Evolutionary conservation across 2,113 vertebrate genomes (phyloP).

Genomic region (Pithys albifrons): DNA sequence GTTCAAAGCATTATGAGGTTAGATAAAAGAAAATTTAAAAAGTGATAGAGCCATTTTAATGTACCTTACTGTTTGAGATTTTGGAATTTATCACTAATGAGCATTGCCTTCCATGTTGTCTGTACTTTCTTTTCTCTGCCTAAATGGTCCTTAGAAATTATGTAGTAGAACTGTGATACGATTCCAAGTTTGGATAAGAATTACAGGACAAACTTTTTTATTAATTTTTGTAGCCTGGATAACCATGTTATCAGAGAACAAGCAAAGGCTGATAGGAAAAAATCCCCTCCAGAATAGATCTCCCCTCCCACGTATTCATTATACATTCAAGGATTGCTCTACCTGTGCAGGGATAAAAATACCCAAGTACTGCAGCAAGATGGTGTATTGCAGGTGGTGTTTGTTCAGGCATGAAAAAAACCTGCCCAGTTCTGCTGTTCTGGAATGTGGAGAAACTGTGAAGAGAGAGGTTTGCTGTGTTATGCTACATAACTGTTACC

Average conservation of each 20-base stretch:
- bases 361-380: conserved; percentile 8
- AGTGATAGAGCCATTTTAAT: neutral
- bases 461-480: neutral
- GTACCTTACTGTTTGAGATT: neutral
- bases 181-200: neutral
- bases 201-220: neutral
- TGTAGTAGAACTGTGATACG: neutral
- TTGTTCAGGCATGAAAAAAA: neutral
- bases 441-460: neutral
- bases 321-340: neutral
- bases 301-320: neutral
- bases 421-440: neutral
- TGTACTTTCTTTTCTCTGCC: neutral
- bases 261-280: neutral
- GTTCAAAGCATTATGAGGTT: neutral
- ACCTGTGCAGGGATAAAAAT: conserved; percentile 25
- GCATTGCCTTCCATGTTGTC: neutral
- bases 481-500: neutral
- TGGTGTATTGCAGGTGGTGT: neutral
- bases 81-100: neutral
- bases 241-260: neutral
- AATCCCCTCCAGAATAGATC: neutral
- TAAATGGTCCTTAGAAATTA: neutral
- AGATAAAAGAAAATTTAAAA: neutral
- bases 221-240: neutral